Percentiles rank a stretch among this genome's conserved stretches.
Evolutionary conservation across 2,113 vertebrate species (phyloP).

Genomic region (Aegypius monachus): DNA sequence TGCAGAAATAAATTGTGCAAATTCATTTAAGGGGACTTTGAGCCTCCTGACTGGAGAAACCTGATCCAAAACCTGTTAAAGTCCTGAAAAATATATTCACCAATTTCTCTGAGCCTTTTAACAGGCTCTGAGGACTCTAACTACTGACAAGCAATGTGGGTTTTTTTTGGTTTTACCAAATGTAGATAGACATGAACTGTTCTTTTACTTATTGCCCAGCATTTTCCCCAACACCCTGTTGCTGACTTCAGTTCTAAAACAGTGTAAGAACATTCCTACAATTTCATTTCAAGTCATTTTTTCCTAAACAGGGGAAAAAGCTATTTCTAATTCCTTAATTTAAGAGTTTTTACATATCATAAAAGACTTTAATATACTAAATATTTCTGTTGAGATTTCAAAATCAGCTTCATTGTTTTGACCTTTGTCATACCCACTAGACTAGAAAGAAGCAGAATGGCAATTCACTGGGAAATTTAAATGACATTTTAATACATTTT

Average conservation of each 20-base stretch:
- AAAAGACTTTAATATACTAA: neutral
- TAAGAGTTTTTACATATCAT: neutral
- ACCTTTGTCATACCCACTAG: constrained; percentile 15
- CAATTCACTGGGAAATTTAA: neutral
- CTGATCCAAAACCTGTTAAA: neutral
- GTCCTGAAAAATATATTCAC: neutral
- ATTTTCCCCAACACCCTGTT: neutral
- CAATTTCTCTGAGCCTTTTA: neutral
- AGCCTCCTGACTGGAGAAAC: neutral
- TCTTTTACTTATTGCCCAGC: neutral
- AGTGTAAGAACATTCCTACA: neutral
- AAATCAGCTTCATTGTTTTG: constrained; percentile 27
- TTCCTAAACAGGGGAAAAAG: neutral
- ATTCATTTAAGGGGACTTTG: neutral
- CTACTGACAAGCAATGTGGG: neutral
- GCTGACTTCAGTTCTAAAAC: neutral
- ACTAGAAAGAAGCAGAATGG: neutral
- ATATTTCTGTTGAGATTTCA: constrained; percentile 2
- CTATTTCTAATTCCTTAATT: neutral
- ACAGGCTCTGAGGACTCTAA: neutral
- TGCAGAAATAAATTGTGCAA: neutral
- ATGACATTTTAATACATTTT: constrained; percentile 47
- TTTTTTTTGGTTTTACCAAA: neutral
- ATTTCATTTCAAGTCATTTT: neutral
- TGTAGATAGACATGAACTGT: neutral